Evolutionary conservation across 2,113 vertebrate species (phyloP), one percentile per base, ranked within the genome.

Genomic region (Pituophis catenifer): DNA sequence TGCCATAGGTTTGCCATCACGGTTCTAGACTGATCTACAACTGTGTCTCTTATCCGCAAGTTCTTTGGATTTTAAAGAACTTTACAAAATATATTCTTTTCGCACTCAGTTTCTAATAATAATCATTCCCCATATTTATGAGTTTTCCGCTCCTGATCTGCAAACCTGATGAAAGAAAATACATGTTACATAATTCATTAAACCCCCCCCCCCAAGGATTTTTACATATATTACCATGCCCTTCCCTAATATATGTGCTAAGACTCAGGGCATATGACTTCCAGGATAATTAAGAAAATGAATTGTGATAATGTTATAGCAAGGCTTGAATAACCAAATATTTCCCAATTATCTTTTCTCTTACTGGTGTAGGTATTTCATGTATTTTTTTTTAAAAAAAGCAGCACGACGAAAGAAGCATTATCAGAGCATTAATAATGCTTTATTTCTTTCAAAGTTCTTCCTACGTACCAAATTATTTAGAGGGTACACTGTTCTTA

Each of bases 261-360:
- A 65, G 93, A 92, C 44, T 93, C 91, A 75, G 53, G 70, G 95
- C 91, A 57, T 89, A 93, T 9, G 12, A 89, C 95, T 95, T 95
- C 94, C 90, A 33, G 91, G 24, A 90, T 89, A 94, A 96, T 92
- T 95, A 95, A 94, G 92, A 90, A 94, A 96, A 95, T 91, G 57
- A 94, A 95, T 89, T 86, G 94, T 94, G 93, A 91, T 93, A 95
- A 93, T 19, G 88, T 59, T 93, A 90, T 90, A 55, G 86, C 89
- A 93, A 95, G 93, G 52, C 93, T 91, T 93, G 54, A 92, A 89
- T 91, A 94, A 38, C 89, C 88, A 53, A 59, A 24, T 38, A 86
- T 12, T 33, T 89, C 50, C 65, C 59, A 85, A 26, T 6, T 23
- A 58, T 93, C 2, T 89, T 24, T 92, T 55, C 0, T 86, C 9